These are phyloP conservation scores for Dolichallabes microphthalmus DNA, from an alignment of 2,113 vertebrate genomes.

Conservation along the genomic window DNA sequence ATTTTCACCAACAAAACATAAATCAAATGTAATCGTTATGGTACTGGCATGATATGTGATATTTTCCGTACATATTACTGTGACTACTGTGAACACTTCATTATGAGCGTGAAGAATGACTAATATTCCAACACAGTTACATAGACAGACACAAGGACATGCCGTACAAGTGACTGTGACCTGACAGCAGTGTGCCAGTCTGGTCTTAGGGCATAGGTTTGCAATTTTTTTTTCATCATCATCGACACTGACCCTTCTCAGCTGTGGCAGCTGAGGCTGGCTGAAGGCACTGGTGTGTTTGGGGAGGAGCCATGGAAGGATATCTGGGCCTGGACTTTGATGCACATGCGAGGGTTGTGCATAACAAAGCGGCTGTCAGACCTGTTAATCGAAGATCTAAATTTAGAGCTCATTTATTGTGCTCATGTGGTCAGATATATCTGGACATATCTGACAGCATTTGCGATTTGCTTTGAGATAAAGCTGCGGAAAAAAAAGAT, in stretches of 20 bases:
- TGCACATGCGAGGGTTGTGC: slow-evolving; percentile 26
- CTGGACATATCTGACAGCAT: background rate
- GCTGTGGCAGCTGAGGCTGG: slow-evolving; percentile 44
- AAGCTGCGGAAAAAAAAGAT: background rate
- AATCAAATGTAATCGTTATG: background rate
- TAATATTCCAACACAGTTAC: slow-evolving; percentile 2
- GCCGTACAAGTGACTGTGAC: background rate
- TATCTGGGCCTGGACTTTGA: slow-evolving; percentile 6
- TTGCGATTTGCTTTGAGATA: background rate
- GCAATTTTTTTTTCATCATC: background rate
- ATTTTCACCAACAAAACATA: background rate
- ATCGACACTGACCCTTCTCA: background rate
- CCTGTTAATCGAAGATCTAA: slow-evolving; percentile 47
- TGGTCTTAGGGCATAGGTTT: background rate
- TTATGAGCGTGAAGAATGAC: slow-evolving; percentile 4
- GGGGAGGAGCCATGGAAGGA: background rate
- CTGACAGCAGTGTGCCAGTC: background rate
- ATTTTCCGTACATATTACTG: background rate
- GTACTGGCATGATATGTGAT: background rate
- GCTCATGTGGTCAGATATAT: slow-evolving; percentile 6
- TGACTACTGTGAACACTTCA: background rate
- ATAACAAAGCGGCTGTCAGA: slow-evolving; percentile 42
- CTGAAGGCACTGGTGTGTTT: slow-evolving; percentile 28
- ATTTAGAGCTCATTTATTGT: slow-evolving; percentile 37
- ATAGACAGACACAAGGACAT: slow-evolving; percentile 4